Base-by-base conservation (phyloP, 2,888 invertebrate genomes). In the Panzeria rudis region DNA sequence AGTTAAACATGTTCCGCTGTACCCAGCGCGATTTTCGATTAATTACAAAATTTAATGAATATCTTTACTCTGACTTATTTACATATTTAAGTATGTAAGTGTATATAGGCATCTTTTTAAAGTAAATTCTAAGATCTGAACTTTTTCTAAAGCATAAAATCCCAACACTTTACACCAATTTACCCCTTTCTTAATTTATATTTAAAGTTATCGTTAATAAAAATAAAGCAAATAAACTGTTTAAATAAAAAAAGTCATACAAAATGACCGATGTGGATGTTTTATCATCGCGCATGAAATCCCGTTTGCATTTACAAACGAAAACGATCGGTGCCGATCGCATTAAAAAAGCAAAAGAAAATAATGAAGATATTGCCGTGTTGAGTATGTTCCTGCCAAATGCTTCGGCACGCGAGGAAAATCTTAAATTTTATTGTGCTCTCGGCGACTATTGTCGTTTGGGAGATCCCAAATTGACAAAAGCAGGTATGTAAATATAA, bases 361-460 rank as follows among this genome's bases (percentile, higher is more conserved):
- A 95, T 91, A 96, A 97, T 92, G 97, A 97, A 93, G 97, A 97
- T 93, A 95, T 97, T 84, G 97, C 97, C 73, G 95, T 97, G 89
- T 93, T 97, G 89, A 96, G 97, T 87, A 97, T 97, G 95, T 96
- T 97, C 90, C 93, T 97, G 84, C 95, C 97, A 61, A 94, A 94
- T 84, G 91, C 92, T 76, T 94, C 94, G 88, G 94, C 94, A 47
- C 94, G 94, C 64, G 94, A 94, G 89, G 95, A 95, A 89, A 95
- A 95, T 90, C 96, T 95, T 91, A 94, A 95, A 89, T 97, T 97
- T 92, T 94, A 95, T 92, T 97, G 97, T 93, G 94, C 95, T 87
- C 93, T 96, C 89, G 95, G 95, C 86, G 94, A 95, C 88, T 95
- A 95, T 89, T 97, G 97, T 91, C 92, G 95, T 61, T 93, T 96